Percentiles rank a stretch among this genome's conserved stretches.
Evolutionary conservation across 2,797 vertebrate species (phyloP).

Genomic region (Acestrorhynchus altus): DNA sequence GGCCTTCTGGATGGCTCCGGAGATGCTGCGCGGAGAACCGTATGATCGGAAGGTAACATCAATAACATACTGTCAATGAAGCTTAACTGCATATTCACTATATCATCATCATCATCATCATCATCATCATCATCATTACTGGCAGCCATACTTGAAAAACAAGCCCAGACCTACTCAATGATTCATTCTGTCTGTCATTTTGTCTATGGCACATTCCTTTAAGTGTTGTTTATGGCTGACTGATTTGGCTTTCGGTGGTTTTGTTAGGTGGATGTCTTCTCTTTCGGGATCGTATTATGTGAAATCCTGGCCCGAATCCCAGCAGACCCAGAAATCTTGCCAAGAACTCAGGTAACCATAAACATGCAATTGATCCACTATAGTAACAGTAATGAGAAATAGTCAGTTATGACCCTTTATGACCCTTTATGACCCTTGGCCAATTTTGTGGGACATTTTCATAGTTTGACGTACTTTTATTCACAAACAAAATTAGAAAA

Average conservation of each 20-base stretch:
- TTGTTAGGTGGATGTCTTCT: conserved; percentile 89
- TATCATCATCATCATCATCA: too few species aligned
- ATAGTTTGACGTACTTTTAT: too few species aligned
- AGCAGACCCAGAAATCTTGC: conserved; percentile 88
- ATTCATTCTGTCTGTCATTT: neutral
- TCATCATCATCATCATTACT: neutral
- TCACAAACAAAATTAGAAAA: too few species aligned
- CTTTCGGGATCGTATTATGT: conserved; percentile 90
- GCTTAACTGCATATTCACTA: neutral
- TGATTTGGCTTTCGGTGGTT: conserved; percentile 28
- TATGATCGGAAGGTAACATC: conserved; percentile 85
- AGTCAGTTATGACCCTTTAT: too few species aligned
- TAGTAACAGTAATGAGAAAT: neutral
- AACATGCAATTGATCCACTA: neutral
- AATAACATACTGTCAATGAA: neutral
- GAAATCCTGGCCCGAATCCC: conserved; percentile 88
- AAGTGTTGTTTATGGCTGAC: conserved; percentile 10
- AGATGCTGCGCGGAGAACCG: conserved; percentile 88
- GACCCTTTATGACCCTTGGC: too few species aligned
- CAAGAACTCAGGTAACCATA: conserved; percentile 82
- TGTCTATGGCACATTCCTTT: neutral
- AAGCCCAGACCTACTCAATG: too few species aligned
- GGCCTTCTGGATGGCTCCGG: conserved; percentile 91
- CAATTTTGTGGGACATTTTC: too few species aligned
- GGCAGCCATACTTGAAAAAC: neutral